phyloP scores from a whole-genome alignment of 2,888 invertebrate species.

The Serripes groenlandicus region DNA sequence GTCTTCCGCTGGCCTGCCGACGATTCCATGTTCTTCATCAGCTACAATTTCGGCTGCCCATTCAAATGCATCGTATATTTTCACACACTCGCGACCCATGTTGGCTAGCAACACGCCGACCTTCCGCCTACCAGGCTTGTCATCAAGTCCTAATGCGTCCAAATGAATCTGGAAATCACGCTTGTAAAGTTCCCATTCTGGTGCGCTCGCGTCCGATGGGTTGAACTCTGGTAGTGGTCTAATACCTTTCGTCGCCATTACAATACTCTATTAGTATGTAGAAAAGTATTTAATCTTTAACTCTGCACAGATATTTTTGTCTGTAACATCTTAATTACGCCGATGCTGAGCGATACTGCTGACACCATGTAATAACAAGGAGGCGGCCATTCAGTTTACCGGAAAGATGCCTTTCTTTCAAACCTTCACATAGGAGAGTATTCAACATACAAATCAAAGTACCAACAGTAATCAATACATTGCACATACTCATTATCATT shows the following conservation, averaged over 20 bases:
- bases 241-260: conserved; percentile 30
- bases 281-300: not conserved
- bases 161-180: conserved; percentile 52
- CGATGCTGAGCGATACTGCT: conserved; percentile 12
- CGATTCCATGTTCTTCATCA: conserved; percentile 25
- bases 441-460: not conserved
- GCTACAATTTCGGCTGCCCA: conserved; percentile 40
- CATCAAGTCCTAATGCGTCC: conserved; percentile 45
- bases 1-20: conserved; percentile 29
- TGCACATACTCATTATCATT: not conserved
- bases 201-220: conserved; percentile 40
- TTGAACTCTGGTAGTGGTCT: conserved; percentile 38
- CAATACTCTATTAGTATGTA: not conserved
- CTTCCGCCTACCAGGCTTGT: conserved; percentile 51
- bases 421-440: not conserved
- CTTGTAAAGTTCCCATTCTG: conserved; percentile 56
- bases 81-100: conserved; percentile 49
- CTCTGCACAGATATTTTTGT: not conserved
- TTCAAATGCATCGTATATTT: conserved; percentile 55
- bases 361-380: conserved; percentile 40
- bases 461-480: not conserved
- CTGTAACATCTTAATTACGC: not conserved
- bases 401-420: not conserved
- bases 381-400: not conserved
- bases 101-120: conserved; percentile 50